Evolutionary conservation across 2,888 invertebrate genomes (phyloP).

Genomic region (Antheraea assamensis): DNA sequence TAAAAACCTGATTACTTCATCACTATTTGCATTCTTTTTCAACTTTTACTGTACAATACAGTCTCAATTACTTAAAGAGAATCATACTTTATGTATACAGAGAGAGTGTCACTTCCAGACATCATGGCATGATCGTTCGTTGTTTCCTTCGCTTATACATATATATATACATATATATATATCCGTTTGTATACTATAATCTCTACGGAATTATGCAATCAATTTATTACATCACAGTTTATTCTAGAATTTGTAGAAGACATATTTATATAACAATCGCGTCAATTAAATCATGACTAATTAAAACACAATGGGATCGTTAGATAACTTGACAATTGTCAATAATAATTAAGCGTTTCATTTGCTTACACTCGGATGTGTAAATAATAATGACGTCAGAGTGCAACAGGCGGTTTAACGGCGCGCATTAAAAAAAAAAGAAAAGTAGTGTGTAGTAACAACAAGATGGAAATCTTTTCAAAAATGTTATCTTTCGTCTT

Average conservation of each 20-base stretch:
- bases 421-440: not conserved
- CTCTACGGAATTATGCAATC: not conserved
- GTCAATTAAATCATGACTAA: not conserved
- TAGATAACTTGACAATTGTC: constrained; percentile 10
- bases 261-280: not conserved
- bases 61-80: too few species aligned
- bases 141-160: not conserved
- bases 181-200: not conserved
- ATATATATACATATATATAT: not conserved
- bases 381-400: not conserved
- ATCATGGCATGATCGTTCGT: not conserved
- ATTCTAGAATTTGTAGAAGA: not conserved
- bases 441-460: too few species aligned
- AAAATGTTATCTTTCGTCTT: too few species aligned
- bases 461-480: too few species aligned
- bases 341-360: not conserved
- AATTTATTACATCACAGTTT: not conserved
- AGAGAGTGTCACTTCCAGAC: too few species aligned
- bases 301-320: not conserved
- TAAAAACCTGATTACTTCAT: too few species aligned
- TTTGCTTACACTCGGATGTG: not conserved
- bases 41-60: too few species aligned
- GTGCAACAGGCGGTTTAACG: not conserved
- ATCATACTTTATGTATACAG: too few species aligned
- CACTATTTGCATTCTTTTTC: too few species aligned